Percentiles rank a stretch among this genome's conserved stretches.
Evolutionary conservation across 2,888 invertebrate genomes (phyloP).

Genomic region (Cremastobaeus sp.): DNA sequence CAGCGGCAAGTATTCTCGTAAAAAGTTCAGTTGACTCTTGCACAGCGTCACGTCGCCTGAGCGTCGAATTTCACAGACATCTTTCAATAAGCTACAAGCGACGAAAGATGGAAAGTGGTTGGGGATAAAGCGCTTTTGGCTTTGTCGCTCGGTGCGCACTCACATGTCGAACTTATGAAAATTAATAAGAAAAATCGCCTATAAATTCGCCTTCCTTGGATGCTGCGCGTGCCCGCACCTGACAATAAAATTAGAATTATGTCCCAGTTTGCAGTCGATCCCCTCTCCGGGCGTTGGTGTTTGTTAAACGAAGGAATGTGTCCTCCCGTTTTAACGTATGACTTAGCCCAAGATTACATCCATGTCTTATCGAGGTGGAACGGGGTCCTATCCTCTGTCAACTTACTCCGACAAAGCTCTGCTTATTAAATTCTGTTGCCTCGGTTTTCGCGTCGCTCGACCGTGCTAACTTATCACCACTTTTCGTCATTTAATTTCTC

Average conservation of each 20-base stretch:
- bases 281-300: constrained; percentile 62
- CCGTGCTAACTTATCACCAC: constrained; percentile 52
- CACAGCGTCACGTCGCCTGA: constrained; percentile 50
- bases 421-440: constrained; percentile 73
- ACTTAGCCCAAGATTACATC: constrained; percentile 76
- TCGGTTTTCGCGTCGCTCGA: constrained; percentile 38
- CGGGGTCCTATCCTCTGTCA: constrained; percentile 60
- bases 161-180: constrained; percentile 78
- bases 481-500: constrained; percentile 29
- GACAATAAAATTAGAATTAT: constrained; percentile 78
- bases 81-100: constrained; percentile 63
- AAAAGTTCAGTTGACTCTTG: constrained; percentile 63
- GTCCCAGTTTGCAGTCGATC: constrained; percentile 60
- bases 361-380: constrained; percentile 67
- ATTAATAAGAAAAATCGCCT: constrained; percentile 78
- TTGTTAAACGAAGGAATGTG: constrained; percentile 76
- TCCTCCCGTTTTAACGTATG: constrained; percentile 74
- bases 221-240: constrained; percentile 66
- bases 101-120: constrained; percentile 50
- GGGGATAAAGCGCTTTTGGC: constrained; percentile 60
- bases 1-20: constrained; percentile 67
- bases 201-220: constrained; percentile 72
- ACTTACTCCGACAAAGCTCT: constrained; percentile 60
- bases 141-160: constrained; percentile 68
- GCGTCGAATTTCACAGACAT: constrained; percentile 62